Evolutionary conservation across 1,140 invertebrate species (phyloP).

Genomic region (Dendroctonus ponderosae): DNA sequence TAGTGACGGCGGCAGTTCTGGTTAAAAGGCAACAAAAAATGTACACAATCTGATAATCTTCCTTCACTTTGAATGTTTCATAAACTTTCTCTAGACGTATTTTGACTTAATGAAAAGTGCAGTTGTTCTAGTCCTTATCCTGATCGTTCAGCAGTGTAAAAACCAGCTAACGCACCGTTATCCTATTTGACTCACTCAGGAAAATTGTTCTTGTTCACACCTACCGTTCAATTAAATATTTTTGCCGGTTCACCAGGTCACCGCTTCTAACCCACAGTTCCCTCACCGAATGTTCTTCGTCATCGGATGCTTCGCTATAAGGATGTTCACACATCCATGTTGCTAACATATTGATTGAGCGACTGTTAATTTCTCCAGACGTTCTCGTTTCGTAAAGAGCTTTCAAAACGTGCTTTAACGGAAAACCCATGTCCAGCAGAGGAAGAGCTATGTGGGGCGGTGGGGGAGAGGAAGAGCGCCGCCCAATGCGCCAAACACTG

Average conservation of each 20-base stretch:
- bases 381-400: constrained; percentile 59
- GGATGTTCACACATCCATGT: constrained; percentile 70
- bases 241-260: constrained; percentile 23
- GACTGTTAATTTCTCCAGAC: constrained; percentile 57
- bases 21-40: no score
- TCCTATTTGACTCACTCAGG: no score
- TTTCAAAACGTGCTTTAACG: constrained; percentile 58
- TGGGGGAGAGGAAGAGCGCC: constrained; percentile 22
- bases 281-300: constrained; percentile 6
- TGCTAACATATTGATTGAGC: constrained; percentile 61
- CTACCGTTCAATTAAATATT: constrained; percentile 9
- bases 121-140: no score
- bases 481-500: constrained; percentile 29
- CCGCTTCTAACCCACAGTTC: constrained; percentile 16
- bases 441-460: constrained; percentile 56
- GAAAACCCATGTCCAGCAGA: constrained; percentile 66
- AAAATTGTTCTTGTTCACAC: no score
- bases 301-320: constrained; percentile 45
- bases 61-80: no score
- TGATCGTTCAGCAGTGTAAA: no score
- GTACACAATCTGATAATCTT: no score
- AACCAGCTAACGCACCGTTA: no score
- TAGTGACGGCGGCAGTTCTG: no score
- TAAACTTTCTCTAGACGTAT: no score
- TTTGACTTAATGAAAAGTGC: no score